Evolutionary conservation across 1,140 invertebrate genomes (phyloP).

Genomic region (Carposina sasakii): DNA sequence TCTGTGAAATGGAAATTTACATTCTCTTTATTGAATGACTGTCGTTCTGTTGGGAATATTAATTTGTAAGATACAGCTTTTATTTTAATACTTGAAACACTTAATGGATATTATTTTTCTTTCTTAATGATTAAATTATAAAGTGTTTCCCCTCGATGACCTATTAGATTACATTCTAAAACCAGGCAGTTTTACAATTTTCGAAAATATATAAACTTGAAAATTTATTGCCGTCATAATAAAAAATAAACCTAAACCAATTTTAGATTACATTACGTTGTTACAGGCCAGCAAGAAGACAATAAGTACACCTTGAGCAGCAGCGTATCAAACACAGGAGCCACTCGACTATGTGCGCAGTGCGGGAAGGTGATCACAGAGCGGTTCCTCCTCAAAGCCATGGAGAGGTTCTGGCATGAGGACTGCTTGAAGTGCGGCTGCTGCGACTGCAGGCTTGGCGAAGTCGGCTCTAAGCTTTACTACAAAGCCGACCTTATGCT

Average conservation of each 20-base stretch:
- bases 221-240: too few species aligned
- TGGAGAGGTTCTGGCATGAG: constrained; percentile 95
- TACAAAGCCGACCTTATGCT: constrained; percentile 94
- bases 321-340: constrained; percentile 48
- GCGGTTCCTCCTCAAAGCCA: constrained; percentile 82
- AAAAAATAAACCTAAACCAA: too few species aligned
- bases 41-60: too few species aligned
- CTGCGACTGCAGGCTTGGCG: constrained; percentile 92
- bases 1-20: neutral
- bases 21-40: constrained; percentile 8
- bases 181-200: too few species aligned
- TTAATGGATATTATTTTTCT: too few species aligned
- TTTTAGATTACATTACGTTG: too few species aligned
- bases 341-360: constrained; percentile 79
- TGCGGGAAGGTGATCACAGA: constrained; percentile 85
- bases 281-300: constrained; percentile 63
- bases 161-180: too few species aligned
- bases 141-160: too few species aligned
- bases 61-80: too few species aligned
- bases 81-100: too few species aligned
- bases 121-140: too few species aligned
- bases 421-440: constrained; percentile 95
- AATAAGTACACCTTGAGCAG: constrained; percentile 59
- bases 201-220: too few species aligned
- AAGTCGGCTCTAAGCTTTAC: constrained; percentile 93